Evolutionary conservation across 2,888 invertebrate genomes (phyloP).

Genomic region (Nephrotoma flavescens): DNA sequence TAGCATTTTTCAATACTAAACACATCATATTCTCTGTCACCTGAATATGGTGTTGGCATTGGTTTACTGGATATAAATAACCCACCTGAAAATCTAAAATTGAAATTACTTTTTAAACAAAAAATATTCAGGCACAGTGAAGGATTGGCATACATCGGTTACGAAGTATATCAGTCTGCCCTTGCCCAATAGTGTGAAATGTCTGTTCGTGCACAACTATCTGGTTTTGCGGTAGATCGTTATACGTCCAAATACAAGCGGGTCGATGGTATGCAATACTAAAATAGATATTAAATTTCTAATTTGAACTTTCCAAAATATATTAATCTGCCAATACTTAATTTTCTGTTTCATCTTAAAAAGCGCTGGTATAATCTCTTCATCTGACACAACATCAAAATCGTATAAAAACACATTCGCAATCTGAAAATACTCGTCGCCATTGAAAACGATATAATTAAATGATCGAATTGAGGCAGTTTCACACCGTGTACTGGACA

Average conservation of each 20-base stretch:
- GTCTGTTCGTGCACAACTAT: neutral
- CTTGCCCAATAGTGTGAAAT: no score
- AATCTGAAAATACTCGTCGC: neutral
- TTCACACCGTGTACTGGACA: neutral
- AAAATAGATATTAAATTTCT: neutral
- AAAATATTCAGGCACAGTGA: neutral
- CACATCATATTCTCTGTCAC: neutral
- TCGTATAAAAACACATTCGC: neutral
- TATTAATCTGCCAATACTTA: neutral
- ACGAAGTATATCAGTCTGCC: no score
- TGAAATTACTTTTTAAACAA: neutral
- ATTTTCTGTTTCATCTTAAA: neutral
- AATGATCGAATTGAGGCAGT: neutral
- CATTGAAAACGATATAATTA: neutral
- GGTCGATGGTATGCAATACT: neutral
- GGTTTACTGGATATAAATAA: neutral
- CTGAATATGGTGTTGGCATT: neutral
- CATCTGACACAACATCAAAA: neutral
- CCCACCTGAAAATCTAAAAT: neutral
- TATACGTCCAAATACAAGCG: neutral
- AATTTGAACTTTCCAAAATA: neutral
- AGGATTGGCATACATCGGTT: no score
- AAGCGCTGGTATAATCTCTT: neutral
- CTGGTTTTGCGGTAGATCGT: neutral
- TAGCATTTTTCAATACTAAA: neutral